phyloP scores from a whole-genome alignment of 2,888 invertebrate species.

The Idaea aversata region DNA sequence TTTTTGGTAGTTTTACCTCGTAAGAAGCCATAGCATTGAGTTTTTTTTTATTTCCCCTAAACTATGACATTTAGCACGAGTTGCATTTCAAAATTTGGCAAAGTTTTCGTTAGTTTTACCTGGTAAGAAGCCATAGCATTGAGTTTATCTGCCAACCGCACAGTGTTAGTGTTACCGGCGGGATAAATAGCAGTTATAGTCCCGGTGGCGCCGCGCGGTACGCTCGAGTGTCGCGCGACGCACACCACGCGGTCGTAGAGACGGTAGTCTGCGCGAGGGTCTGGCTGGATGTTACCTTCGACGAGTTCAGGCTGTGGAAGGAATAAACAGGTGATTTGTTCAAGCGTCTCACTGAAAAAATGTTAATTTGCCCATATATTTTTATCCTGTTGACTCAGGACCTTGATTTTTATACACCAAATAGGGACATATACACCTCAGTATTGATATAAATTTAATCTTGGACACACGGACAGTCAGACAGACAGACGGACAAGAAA shows the following conservation, averaged over 20 bases:
- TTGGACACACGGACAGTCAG: no score
- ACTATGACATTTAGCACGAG: no score
- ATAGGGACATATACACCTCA: no score
- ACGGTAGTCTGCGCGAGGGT: slow-evolving; percentile 82
- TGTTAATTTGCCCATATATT: no score
- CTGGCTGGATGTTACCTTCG: slow-evolving; percentile 83
- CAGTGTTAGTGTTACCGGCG: slow-evolving; percentile 61
- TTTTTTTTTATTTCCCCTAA: no score
- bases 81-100: slow-evolving; percentile 58
- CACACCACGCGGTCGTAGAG: slow-evolving; percentile 93
- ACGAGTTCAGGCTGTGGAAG: slow-evolving; percentile 62
- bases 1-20: no score
- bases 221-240: slow-evolving; percentile 85
- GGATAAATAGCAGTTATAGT: slow-evolving; percentile 87
- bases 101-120: slow-evolving; percentile 89
- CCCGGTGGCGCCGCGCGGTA: slow-evolving; percentile 91
- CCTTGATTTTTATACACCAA: no score
- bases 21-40: not conserved
- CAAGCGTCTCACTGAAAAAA: no score
- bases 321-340: slow-evolving; percentile 6
- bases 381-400: no score
- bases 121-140: slow-evolving; percentile 84
- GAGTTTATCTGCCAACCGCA: slow-evolving; percentile 71
- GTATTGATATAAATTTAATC: no score
- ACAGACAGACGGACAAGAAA: no score